Evolutionary conservation across 1,140 invertebrate genomes (phyloP), one percentile per base, ranked within the genome.

Genomic region (Harpegnathos saltator): DNA sequence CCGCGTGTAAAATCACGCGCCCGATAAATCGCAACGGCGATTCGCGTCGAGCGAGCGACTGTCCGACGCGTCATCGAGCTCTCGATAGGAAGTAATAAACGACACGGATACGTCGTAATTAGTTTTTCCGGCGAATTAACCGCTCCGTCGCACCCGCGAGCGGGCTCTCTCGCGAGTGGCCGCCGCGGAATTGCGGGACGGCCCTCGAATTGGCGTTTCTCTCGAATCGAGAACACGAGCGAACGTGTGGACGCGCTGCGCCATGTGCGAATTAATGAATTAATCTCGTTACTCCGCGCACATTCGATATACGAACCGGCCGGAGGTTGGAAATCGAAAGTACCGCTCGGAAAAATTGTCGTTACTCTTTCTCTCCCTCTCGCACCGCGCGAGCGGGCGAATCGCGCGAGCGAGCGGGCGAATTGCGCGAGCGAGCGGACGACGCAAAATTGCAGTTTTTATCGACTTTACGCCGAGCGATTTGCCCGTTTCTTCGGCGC

Each of bases 101-200:
- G 74, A 65, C 44, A 15, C 58, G 75, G 50, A 78, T 69, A 29
- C 59, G 62, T 56, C 74, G 52, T 69, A 78, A 78, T 78, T 78
- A 78, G 63, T 78, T 78, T 78, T 58, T 69, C 75, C 22, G 62
- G 14, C 22, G 63, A 54, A 78, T 78, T 78, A 78, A 69, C 75
- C 75, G 62, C 74, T 54, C 15, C 48, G 73, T 63, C 72, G 59
- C 56, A 14, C 24, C 38, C 19, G 15, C 56, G 12, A 61, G 12
- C 12, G 26, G 22, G 22, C 54, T 50, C 72, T 75, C 24, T 29
- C 38, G 74, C 74, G 50, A 78, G n/a, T 15, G 12, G 29, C 52
- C 29, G 15, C 0, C 48, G 48, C 44, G 63, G 17, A 65, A 75
- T 65, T 65, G 26, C 44, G 48, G 15, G 38, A n/a, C 26, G 24